A percentile compares a stretch with the other conserved stretches of the same genome.
These are phyloP conservation scores for Prinia subflava DNA, from an alignment of 2,113 vertebrate species.

Conservation along the genomic window DNA sequence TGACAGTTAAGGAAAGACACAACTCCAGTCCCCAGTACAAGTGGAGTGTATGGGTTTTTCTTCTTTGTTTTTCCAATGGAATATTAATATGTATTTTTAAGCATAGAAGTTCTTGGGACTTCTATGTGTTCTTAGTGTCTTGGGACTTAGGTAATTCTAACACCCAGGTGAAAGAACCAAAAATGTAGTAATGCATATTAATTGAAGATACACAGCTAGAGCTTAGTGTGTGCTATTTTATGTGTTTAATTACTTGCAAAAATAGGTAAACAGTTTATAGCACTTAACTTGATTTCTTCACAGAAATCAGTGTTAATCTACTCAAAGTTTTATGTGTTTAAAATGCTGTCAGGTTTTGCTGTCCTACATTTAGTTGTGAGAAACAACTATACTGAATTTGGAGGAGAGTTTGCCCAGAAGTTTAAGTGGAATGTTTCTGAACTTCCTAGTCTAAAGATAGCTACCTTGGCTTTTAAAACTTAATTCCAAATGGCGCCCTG, in stretches of 20 bases:
- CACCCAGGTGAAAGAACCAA: not conserved
- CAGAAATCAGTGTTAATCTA: not conserved
- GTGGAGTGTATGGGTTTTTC: not conserved
- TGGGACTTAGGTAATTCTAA: not conserved
- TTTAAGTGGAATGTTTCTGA: not conserved
- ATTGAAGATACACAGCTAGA: not conserved
- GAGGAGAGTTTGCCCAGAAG: not conserved
- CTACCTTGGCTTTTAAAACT: not conserved
- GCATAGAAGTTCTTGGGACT: not conserved
- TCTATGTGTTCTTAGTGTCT: too few species aligned
- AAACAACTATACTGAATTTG: not conserved
- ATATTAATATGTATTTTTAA: not conserved
- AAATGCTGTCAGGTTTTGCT: not conserved
- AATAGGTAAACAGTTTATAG: not conserved
- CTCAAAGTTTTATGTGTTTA: not conserved
- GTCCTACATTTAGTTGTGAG: not conserved
- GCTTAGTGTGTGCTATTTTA: not conserved
- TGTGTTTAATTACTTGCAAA: not conserved
- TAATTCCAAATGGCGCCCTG: not conserved
- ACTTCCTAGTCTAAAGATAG: not conserved
- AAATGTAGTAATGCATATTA: not conserved
- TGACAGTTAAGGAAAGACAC: not conserved
- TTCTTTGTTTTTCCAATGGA: not conserved
- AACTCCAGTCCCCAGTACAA: not conserved
- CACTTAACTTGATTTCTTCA: not conserved